A percentile compares a stretch with the other conserved stretches of the same genome.
phyloP scores from a whole-genome alignment of 2,113 vertebrate species.

The Leptobrachium ailaonicum region DNA sequence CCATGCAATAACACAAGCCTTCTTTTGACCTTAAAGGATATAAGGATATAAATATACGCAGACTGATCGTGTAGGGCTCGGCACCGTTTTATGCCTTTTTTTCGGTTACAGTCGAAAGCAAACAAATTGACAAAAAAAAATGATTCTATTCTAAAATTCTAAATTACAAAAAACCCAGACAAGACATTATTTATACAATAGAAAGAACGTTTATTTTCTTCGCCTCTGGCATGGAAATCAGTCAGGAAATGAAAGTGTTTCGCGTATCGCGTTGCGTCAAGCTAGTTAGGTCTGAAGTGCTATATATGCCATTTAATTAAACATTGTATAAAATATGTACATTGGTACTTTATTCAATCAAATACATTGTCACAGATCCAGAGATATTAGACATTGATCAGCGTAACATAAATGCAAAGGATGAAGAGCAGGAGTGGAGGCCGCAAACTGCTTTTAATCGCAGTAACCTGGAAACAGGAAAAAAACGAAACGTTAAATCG shows the following conservation, averaged over 20 bases:
- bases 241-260: background rate
- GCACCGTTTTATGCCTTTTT: no score
- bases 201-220: slow-evolving; percentile 24
- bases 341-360: slow-evolving; percentile 6
- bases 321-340: slow-evolving; percentile 36
- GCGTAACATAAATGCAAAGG: background rate
- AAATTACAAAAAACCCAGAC: no score
- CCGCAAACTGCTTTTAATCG: background rate
- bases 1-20: no score
- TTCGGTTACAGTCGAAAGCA: background rate
- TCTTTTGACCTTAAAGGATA: no score
- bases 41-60: no score
- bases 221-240: background rate
- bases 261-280: background rate
- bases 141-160: no score
- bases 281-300: background rate
- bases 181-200: background rate
- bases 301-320: slow-evolving; percentile 30
- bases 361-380: background rate
- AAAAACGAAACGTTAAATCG: background rate
- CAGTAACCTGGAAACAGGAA: slow-evolving; percentile 19
- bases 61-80: no score
- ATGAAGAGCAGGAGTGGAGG: background rate
- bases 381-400: slow-evolving; percentile 11
- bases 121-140: background rate